Conservation (phyloP, 2,797 vertebrate genomes). For the Ctenopoma kingsleyae region DNA sequence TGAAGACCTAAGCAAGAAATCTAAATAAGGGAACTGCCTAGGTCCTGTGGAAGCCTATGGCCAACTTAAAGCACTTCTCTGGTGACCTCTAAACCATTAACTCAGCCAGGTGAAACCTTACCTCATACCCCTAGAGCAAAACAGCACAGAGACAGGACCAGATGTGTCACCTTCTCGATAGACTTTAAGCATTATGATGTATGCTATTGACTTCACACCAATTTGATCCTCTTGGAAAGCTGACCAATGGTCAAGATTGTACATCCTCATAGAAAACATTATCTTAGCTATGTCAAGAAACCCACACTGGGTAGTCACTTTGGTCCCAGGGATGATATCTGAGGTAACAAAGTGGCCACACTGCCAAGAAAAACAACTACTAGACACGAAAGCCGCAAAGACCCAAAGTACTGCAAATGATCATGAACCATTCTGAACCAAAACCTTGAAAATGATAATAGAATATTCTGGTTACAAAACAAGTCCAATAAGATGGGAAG, state of each 20-base stretch:
- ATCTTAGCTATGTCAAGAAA: not conserved
- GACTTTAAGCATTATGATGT: not conserved
- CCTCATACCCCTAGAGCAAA: not conserved
- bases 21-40: not conserved
- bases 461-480: conserved; percentile 15
- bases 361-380: not conserved
- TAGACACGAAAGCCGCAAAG: not conserved
- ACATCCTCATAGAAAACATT: not conserved
- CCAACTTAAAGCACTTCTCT: not conserved
- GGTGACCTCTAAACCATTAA: conserved; percentile 7
- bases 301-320: not conserved
- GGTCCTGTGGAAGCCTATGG: conserved; percentile 2
- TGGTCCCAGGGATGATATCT: not conserved
- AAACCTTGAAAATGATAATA: conserved; percentile 10
- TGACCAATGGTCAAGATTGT: not conserved
- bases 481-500: not conserved
- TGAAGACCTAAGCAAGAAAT: not conserved
- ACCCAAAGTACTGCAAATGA: not conserved
- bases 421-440: conserved; percentile 4
- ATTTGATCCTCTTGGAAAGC: not conserved
- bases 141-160: not conserved
- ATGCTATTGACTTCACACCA: not conserved
- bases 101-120: not conserved
- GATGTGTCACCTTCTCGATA: not conserved
- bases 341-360: not conserved